Base-by-base conservation (phyloP, 2,113 vertebrate genomes). In the Sinocyclocheilus anophthalmus region DNA sequence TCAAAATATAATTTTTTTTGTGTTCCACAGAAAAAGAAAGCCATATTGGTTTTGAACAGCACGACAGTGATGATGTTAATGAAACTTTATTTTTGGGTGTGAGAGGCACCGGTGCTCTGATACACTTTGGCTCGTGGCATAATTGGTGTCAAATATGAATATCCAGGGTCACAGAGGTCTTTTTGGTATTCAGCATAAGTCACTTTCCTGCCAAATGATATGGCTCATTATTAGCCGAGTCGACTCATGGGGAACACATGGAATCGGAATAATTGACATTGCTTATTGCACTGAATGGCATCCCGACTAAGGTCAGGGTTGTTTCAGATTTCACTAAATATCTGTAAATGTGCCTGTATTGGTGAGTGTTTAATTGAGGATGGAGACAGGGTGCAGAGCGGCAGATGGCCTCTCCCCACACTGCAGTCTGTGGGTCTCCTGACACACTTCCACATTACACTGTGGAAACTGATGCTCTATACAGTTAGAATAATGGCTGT, bases 391-490 rank as follows among this genome's bases (percentile, higher is more conserved):
- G 73, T 76, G 53, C 76, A 48, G 78, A 73, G 57, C 57, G 61
- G 57, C 89, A 90, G 87, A 88, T 90, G 89, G 85, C 72, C 26
- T 85, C 42, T 85, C 69, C 77, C 72, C 69, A 73, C 61, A 57
- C 73, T 50, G 87, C 57, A 53, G 85, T 84, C 79, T 69, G 79
- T 80, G 69, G 75, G 45, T 87, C 69, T 69, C 69, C 70, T 50
- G 55, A 72, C 67, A 65, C 75, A 65, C 50, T 76, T 63, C 63
- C 65, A 84, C 30, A 50, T 72, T 84, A 30, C 53, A 63, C 57
- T 6, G 42, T 42, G 69, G 75, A 84, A 59, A 69, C 57, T 20
- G 22, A 73, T 53, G 73, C 65, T 69, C 85, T 81, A 12, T 14
- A 10, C 61, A 59, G 63, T 9, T 39, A 76, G 65, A 76, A 42